These are phyloP conservation scores for Bombus cullumanus DNA, from an alignment of 1,140 invertebrate species.

Conservation along the genomic window DNA sequence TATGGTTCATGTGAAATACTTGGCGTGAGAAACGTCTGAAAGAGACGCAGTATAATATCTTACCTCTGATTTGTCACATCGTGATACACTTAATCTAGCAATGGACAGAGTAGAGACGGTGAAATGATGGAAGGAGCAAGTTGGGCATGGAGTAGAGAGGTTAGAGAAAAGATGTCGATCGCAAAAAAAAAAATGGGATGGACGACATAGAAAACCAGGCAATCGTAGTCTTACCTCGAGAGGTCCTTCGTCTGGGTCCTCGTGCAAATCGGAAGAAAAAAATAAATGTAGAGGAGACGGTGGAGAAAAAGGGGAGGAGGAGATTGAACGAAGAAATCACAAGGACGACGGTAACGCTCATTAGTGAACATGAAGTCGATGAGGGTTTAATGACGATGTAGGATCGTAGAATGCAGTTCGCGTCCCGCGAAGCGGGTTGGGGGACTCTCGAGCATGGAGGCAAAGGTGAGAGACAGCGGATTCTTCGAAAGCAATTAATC, in stretches of 20 bases:
- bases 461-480: constrained; percentile 29
- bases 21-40: constrained; percentile 20
- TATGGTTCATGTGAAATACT: neutral
- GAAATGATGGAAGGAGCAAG: neutral
- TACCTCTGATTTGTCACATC: constrained; percentile 45
- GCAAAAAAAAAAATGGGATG: constrained; percentile 13
- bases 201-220: constrained; percentile 53
- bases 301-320: neutral
- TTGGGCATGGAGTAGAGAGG: constrained; percentile 1
- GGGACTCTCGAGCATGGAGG: constrained; percentile 1
- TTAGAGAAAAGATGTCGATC: constrained; percentile 8
- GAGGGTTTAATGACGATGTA: constrained; percentile 55
- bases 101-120: constrained; percentile 7
- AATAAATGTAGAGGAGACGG: constrained; percentile 1
- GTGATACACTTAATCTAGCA: constrained; percentile 48
- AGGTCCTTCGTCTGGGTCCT: constrained; percentile 44
- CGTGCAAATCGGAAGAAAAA: constrained; percentile 34
- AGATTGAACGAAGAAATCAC: constrained; percentile 47
- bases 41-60: constrained; percentile 35
- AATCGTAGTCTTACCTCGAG: constrained; percentile 53
- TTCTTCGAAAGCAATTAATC: constrained; percentile 41
- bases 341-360: constrained; percentile 57
- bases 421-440: neutral
- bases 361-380: constrained; percentile 65
- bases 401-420: constrained; percentile 23